Base-by-base conservation (phyloP, 1,140 invertebrate genomes). In the Drosophila tsacasi region DNA sequence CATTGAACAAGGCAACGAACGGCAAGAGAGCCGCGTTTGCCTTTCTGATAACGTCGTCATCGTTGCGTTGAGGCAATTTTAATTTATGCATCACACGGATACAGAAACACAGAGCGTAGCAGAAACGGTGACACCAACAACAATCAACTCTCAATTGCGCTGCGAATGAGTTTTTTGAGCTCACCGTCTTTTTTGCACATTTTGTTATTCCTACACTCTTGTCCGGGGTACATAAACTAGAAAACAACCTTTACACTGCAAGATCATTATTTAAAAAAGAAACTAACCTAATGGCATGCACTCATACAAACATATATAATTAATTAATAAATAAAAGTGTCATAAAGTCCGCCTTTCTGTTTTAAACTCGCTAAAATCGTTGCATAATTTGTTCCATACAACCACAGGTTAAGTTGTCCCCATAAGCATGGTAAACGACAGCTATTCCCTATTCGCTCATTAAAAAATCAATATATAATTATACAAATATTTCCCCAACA, bases 51-150 rank as follows among this genome's bases (percentile, higher is more conserved):
- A 87, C 84, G 84, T 79, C 59, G 75, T 87, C 74, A 80, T 66
- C 69, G 81, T 89, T 84, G 83, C 73, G 77, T 75, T 57, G 40
- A 78, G 67, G 81, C 84, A 79, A 89, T 89, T 81, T 83, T 89
- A 89, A 90, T 81, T 89, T 90, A 89, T 89, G 77, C 84, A 75
- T 68, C 76, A 68, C 71, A 83, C 71, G 54, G 47, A 80, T 46
- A 58, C 58, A 79, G 40, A 23, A 55, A 62, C 46, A 66, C 79
- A 69, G 47, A 46, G 49, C 27, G 21, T 19, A n/a, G 21, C 52
- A 67, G 17, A n/a, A 46, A 44, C 78, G 54, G 15, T 50, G 57
- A 21, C 65, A 67, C 61, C 46, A 57, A 32, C 46, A 63, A 67
- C 64, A 80, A 78, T 79, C 81, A 84, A 77, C 73, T 87, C 79